Base-by-base conservation (phyloP, 2,888 invertebrate genomes). In the Seira ritae region DNA sequence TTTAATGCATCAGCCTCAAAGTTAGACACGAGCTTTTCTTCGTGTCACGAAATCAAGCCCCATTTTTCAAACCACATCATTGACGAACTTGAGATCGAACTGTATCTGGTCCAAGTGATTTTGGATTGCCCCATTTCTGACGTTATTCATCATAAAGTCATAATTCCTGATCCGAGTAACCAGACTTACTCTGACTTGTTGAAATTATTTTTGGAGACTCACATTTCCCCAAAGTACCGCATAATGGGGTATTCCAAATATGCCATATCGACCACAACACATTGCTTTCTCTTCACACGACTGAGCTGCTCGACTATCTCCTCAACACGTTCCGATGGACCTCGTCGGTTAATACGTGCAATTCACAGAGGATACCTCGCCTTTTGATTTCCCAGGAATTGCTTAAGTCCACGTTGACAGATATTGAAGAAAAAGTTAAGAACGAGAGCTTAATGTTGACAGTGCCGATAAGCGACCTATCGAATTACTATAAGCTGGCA, bases 41-140 rank as follows among this genome's bases (percentile, higher is more conserved):
- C 80, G 0, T 84, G 84, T 31, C 71, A 80, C 24, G 77, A 80
- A 31, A 80, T 84, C 2, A 71, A 37, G 17, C 80, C 84, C 2
- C 84, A 84, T 20, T 84, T 84, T 22, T 72, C 80, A 0, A 76
- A 84, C n/a, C 70, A 71, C 65, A 67, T 84, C 23, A 77, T 80
- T 31, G 69, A 79, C 12, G 77, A 84, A 19, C 22, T 70, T 15
- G 73, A 70, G 23, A 70, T 77, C 0, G 72, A 84, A 12, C 46
- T 81, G 22, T 73, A 79, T 17, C 20, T 80, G 6, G 31, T 80
- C 0, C 69, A 81, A 74, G 67, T 73, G 1, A 24, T 84, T 8
- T 62, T 68, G 22, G 78, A 81, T 72, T 84, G 80, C 42, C 81
- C 84, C 6, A 17, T 84, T 17, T 71, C 70, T 10, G 77, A 84